Evolutionary conservation across 30 jellyfish, hydroid and myxozoan species (phyloP).

Genomic region (Hydractinia symbiolongicarpus): DNA sequence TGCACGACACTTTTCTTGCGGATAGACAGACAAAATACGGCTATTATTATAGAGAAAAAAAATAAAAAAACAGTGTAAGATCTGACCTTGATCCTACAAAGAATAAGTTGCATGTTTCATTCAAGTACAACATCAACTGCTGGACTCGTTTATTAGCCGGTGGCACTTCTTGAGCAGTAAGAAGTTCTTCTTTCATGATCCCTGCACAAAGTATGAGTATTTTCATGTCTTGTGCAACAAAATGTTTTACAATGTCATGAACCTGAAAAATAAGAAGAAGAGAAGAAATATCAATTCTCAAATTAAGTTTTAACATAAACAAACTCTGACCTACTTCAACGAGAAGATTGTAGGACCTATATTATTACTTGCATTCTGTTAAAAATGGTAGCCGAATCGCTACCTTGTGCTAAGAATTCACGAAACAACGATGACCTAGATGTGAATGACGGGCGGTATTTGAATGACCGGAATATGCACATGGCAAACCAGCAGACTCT

Average conservation of each 20-base stretch:
- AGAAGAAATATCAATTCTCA: too few species aligned
- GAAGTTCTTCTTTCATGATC: slow-evolving; percentile 3
- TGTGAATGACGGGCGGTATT: too few species aligned
- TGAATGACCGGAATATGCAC: too few species aligned
- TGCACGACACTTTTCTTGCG: too few species aligned
- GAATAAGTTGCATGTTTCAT: slow-evolving; percentile 23
- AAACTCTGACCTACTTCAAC: too few species aligned
- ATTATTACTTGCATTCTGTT: not conserved
- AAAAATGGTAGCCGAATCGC: too few species aligned
- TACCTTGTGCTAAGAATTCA: too few species aligned
- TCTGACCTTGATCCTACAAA: slow-evolving; percentile 36
- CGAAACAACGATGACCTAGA: too few species aligned
- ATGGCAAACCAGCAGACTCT: too few species aligned
- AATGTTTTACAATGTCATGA: slow-evolving; percentile 10
- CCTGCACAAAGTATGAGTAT: slow-evolving; percentile 27
- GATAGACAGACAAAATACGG: too few species aligned
- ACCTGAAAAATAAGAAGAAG: not conserved
- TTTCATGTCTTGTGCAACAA: slow-evolving; percentile 10
- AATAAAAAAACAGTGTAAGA: not conserved
- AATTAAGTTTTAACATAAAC: not conserved
- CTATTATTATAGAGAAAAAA: too few species aligned
- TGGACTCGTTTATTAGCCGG: slow-evolving; percentile 15
- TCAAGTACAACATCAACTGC: slow-evolving; percentile 9
- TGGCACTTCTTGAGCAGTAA: not conserved
- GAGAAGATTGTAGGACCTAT: too few species aligned